Evolutionary conservation across 2,113 vertebrate genomes (phyloP).

Genomic region (Neotoma lepida): DNA sequence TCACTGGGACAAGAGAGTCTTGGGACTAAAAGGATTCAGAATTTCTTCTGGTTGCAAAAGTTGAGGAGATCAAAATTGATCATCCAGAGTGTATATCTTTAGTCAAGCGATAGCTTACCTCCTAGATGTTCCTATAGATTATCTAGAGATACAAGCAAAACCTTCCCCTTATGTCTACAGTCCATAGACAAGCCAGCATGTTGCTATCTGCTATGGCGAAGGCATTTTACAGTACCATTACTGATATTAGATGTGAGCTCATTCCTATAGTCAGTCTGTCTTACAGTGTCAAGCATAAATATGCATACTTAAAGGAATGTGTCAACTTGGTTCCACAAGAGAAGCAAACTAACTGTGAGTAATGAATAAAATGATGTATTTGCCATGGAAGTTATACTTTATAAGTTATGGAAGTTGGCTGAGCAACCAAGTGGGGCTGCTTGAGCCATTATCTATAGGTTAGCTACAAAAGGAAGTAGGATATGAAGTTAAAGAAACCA

Average conservation of each 20-base stretch:
- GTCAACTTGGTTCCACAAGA: neutral
- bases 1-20: neutral
- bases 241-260: neutral
- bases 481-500: neutral
- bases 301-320: neutral
- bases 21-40: constrained; percentile 37
- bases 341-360: neutral
- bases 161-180: neutral
- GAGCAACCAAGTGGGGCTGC: neutral
- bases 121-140: neutral
- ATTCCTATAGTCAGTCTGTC: neutral
- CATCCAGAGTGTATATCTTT: neutral
- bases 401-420: neutral
- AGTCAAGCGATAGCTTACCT: neutral
- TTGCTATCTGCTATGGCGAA: neutral
- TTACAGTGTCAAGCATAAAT: constrained; percentile 34
- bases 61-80: neutral
- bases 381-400: neutral
- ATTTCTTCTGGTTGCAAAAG: constrained; percentile 26
- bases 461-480: constrained; percentile 1
- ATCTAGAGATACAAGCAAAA: neutral
- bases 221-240: neutral
- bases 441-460: neutral
- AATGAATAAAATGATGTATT: neutral
- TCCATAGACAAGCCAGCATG: neutral